Percentiles rank a stretch among this genome's conserved stretches.
These are phyloP conservation scores for Crepidodera aurea DNA, from an alignment of 2,888 invertebrate species.

Conservation along the genomic window DNA sequence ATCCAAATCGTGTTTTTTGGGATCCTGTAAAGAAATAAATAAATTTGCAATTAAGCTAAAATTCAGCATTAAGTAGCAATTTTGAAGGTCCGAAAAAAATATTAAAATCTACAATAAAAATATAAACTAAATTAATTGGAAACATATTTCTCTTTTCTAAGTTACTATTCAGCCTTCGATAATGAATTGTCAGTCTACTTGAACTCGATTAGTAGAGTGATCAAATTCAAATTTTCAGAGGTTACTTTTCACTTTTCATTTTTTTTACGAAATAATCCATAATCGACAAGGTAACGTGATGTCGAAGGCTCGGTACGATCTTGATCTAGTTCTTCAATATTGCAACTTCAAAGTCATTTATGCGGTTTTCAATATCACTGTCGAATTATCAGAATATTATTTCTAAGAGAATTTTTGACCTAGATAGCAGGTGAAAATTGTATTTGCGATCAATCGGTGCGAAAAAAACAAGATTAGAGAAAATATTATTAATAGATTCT, in stretches of 20 bases:
- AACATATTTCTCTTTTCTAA: too few relatives aligned
- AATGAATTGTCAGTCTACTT: conserved; percentile 16
- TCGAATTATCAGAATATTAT: neutral
- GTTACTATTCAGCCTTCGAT: conserved; percentile 2
- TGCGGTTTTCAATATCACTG: conserved; percentile 18
- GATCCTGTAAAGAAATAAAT: too few relatives aligned
- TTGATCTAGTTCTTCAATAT: conserved; percentile 31
- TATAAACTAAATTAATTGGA: too few relatives aligned
- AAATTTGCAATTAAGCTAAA: too few relatives aligned
- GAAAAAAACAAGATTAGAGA: neutral
- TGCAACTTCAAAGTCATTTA: conserved; percentile 15
- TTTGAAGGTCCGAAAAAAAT: too few relatives aligned
- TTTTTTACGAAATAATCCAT: neutral
- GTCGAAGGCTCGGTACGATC: conserved; percentile 27
- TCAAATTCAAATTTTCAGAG: conserved; percentile 8
- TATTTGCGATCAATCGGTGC: neutral
- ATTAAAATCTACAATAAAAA: too few relatives aligned
- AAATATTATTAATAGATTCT: neutral
- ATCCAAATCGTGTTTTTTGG: too few relatives aligned
- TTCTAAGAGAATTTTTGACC: neutral
- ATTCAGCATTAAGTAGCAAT: too few relatives aligned
- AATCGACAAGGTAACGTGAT: conserved; percentile 29
- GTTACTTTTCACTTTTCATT: conserved; percentile 3
- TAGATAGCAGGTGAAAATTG: conserved; percentile 6
- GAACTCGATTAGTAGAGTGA: neutral